Evolutionary conservation across 2,797 vertebrate species (phyloP), one percentile per base, ranked within the genome.

Genomic region (Triplophysa bombifrons): DNA sequence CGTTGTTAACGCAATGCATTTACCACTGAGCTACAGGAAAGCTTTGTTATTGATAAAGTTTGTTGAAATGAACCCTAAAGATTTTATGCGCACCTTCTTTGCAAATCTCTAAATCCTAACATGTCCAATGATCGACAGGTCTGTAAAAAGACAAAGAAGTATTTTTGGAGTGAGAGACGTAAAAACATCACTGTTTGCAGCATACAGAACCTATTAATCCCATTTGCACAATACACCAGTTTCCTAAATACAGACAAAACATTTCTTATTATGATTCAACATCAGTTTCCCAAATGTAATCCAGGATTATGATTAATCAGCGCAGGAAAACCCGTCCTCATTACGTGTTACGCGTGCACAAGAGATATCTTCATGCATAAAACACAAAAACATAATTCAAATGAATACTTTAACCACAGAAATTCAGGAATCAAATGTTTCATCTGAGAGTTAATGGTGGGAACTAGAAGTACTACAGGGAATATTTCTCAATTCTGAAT

Each of bases 271-370:
- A 17, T 11, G 6, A 34, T 74, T 74, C 44, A 50, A 48, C 41
- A 61, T 74, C 38, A 38, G 46, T 51, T 34, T n/a, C 13, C 38
- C 19, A n/a, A 16, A 63, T 74, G 64, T 74, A 65, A 19, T 53
- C 46, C 46, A 65, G 30, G 48, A 65, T 53, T 75, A 41, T 20
- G 34, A 65, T 65, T 22, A n/a, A 74, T 75, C 60, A 17, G 13
- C 9, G 5, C 13, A 16, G 17, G n/a, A 38, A 41, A 65, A 53
- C 51, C 46, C 30, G 58, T 1, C 7, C 3, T 58, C 55, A 25
- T 19, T 22, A 20, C 13, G 19, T 11, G 53, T 20, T 20, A 22
- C 14, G 9, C 20, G 53, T 11, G 8, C 60, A 20, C 19, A 38
- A 38, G 46, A 64, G 60, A 34, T 22, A 64, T 16, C 2, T 27